Conservation (phyloP, 1,140 invertebrate species). For the Megalopta genalis region DNA sequence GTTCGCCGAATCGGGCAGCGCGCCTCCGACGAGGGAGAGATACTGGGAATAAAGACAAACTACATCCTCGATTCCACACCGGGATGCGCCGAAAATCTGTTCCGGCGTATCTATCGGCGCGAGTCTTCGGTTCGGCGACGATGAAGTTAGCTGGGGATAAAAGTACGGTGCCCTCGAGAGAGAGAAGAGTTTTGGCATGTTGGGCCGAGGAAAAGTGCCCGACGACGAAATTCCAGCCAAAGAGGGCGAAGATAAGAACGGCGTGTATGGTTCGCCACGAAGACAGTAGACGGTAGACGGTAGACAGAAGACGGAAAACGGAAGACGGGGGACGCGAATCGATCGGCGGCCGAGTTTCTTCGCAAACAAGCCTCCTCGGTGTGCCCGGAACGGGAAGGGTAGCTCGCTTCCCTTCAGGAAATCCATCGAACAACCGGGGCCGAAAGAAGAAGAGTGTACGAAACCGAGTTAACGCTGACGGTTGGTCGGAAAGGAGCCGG, state of each 20-base stretch:
- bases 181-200: no score
- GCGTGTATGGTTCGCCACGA: no score
- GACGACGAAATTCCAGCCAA: no score
- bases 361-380: constrained; percentile 1
- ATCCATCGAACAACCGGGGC: background rate
- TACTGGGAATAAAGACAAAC: background rate
- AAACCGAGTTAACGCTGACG: constrained; percentile 21
- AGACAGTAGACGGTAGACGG: no score
- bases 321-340: background rate
- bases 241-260: no score
- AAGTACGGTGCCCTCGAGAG: no score
- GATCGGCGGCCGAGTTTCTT: background rate
- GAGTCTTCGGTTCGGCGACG: no score
- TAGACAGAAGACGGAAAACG: no score
- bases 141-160: no score
- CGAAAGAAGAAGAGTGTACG: background rate
- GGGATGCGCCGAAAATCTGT: background rate
- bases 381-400: background rate
- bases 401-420: constrained; percentile 17
- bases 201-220: no score
- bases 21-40: constrained; percentile 6
- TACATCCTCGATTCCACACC: background rate
- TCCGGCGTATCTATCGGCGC: no score
- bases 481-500: background rate
- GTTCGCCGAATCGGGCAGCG: constrained; percentile 25